phyloP scores from a whole-genome alignment of 2,113 vertebrate genomes.

The Ailurus styani region DNA sequence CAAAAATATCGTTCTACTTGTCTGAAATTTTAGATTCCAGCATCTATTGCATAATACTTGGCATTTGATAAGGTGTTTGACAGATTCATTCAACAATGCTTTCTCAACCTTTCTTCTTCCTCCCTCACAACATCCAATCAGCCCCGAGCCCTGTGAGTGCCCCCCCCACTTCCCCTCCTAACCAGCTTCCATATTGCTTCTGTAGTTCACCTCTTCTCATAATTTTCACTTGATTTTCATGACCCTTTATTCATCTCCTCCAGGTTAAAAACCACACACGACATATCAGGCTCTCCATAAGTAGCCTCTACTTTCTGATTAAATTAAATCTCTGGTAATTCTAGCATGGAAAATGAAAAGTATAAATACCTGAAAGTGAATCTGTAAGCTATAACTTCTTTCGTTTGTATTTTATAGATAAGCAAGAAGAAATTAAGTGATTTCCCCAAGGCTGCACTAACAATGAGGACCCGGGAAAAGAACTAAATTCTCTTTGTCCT shows the following conservation, averaged over 20 bases:
- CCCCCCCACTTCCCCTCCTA: background rate
- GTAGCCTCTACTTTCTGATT: background rate
- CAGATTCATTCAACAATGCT: background rate
- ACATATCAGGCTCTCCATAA: background rate
- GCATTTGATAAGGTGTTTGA: background rate
- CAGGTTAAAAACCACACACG: background rate
- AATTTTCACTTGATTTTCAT: background rate
- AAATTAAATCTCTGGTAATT: background rate
- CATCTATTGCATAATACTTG: background rate
- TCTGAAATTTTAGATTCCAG: background rate
- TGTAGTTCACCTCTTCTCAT: background rate
- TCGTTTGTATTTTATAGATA: conserved; percentile 36
- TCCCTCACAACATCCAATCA: background rate
- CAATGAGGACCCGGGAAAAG: background rate
- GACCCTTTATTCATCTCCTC: background rate
- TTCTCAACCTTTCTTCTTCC: background rate
- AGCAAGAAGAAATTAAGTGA: conserved; percentile 43
- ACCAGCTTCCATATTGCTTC: background rate
- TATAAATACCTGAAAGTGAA: conserved; percentile 15
- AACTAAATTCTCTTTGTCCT: conserved; percentile 16
- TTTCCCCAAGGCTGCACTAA: background rate
- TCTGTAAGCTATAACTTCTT: background rate
- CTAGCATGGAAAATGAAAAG: background rate
- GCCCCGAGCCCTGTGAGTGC: fast-evolving
- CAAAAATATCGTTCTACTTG: background rate